These are phyloP conservation scores for Plebejus argus DNA, from an alignment of 2,888 invertebrate species.

Conservation along the genomic window DNA sequence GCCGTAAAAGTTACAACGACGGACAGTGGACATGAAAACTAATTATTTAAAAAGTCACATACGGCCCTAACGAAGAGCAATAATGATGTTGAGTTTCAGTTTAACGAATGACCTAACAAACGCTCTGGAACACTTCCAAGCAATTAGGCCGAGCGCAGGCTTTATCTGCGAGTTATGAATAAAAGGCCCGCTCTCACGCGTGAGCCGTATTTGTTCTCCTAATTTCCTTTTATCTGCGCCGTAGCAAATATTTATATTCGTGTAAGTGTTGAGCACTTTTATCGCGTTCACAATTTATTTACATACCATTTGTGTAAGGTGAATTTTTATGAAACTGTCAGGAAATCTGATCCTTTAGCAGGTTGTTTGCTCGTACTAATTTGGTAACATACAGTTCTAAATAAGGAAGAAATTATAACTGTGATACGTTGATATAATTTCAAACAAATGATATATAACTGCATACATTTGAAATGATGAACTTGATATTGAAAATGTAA, in stretches of 20 bases:
- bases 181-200: constrained; percentile 18
- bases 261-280: constrained; percentile 4
- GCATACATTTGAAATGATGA: no score
- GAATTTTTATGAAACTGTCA: neutral
- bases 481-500: no score
- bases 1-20: neutral
- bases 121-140: constrained; percentile 49
- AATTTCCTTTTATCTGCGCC: constrained; percentile 15
- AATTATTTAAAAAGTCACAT: constrained; percentile 32
- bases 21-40: neutral
- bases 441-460: no score
- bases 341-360: neutral
- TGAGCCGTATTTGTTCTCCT: constrained; percentile 11
- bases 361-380: neutral
- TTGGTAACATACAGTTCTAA: no score
- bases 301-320: constrained; percentile 4
- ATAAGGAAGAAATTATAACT: no score
- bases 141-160: constrained; percentile 46
- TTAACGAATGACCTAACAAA: constrained; percentile 44
- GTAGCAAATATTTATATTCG: constrained; percentile 10
- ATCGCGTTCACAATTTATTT: no score
- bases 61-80: constrained; percentile 41
- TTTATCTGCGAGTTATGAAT: constrained; percentile 27
- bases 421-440: no score
- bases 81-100: constrained; percentile 43